Evolutionary conservation across 2,888 invertebrate genomes (phyloP), one percentile per base, ranked within the genome.

Genomic region (Acrocera orbiculus): DNA sequence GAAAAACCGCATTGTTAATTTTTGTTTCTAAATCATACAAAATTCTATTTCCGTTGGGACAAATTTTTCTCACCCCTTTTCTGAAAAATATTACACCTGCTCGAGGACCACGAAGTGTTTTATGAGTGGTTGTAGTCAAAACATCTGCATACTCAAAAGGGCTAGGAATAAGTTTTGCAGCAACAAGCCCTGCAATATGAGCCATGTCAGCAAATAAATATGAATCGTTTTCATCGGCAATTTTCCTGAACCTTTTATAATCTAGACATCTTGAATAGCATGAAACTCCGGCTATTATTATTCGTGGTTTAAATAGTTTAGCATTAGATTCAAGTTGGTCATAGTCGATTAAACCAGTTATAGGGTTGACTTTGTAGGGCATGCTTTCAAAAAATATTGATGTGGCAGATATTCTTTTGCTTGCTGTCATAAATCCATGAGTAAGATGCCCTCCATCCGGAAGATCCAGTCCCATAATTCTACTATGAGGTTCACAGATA

Each of bases 371-470:
- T 63, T 90, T 92, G 58, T 98, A 98, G 1, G 95, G 93, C 82
- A 95, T 85, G 37, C 93, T 92, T 64, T 96, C 93, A 56, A 96
- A 96, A 66, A 89, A 98, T 40, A 95, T 79, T 0, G 95, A 93
- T 0, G 95, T 93, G 6, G 93, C 93, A 0, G 95, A 96, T 38
- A 96, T 85, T 61, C 82, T 86, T 58, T 87, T 92, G 7, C 66
- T 76, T 6, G 76, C 66, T 1, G 93, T 93, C 64, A 86, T 85
- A 61, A 93, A 95, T 16, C 81, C 81, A 47, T 90, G 89, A 5
- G 87, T 87, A 41, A 89, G 70, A 63, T 98, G 96, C 1, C 96
- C 96, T 44, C 96, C 96, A 55, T 98, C 95, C 2, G 93, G 92
- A 37, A 96, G 64, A 61, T 96, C 92, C 33, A 96, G 62, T 0